phyloP scores from a whole-genome alignment of 2,888 invertebrate species.

The Eulithis prunata region DNA sequence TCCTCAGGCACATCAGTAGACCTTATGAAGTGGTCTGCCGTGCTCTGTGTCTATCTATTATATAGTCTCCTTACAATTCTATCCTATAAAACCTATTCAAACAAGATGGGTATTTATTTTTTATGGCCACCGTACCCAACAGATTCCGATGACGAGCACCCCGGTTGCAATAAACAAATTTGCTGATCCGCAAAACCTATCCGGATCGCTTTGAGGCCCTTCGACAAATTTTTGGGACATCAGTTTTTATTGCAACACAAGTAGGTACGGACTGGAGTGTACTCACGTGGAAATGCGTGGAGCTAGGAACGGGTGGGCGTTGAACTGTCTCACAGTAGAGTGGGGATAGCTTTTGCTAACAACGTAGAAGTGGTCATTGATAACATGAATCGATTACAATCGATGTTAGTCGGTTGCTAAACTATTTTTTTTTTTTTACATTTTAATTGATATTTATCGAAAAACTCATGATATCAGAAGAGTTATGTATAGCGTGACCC shows the following conservation, averaged over 20 bases:
- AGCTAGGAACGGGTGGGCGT: constrained; percentile 16
- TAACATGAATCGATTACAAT: neutral
- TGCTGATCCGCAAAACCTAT: constrained; percentile 52
- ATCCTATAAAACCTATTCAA: too few relatives aligned
- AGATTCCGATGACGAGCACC: constrained; percentile 24
- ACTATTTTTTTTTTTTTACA: too few relatives aligned
- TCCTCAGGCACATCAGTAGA: too few relatives aligned
- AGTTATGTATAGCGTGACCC: too few relatives aligned
- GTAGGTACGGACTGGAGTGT: constrained; percentile 17
- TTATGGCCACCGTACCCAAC: constrained; percentile 8
- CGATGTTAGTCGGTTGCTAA: neutral
- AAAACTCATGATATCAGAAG: too few relatives aligned
- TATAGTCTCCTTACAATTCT: too few relatives aligned
- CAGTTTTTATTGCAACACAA: constrained; percentile 35
- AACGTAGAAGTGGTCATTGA: neutral
- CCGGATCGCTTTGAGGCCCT: constrained; percentile 37
- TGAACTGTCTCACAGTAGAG: neutral
- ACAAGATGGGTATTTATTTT: neutral
- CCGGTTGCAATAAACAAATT: constrained; percentile 54
- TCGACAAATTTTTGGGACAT: constrained; percentile 31
- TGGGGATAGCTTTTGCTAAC: constrained; percentile 6
- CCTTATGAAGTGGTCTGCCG: too few relatives aligned
- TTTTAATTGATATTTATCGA: too few relatives aligned
- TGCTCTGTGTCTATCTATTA: too few relatives aligned
- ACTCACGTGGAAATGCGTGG: constrained; percentile 9